Percentiles rank a stretch among this genome's conserved stretches.
phyloP scores from a whole-genome alignment of 92 coral and sea anemone species.

The Actinernus sp. region DNA sequence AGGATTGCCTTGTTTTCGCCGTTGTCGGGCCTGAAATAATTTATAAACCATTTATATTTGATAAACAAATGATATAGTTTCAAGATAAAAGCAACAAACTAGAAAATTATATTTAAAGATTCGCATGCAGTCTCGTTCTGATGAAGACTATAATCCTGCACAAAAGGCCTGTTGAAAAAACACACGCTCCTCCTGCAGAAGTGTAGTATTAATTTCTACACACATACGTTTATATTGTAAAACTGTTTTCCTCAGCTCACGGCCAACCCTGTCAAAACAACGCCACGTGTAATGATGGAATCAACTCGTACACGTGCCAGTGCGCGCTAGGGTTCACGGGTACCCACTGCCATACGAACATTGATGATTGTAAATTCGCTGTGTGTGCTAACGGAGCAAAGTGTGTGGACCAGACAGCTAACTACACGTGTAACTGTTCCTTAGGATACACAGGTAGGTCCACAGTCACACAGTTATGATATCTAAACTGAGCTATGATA shows the following conservation, averaged over 20 bases:
- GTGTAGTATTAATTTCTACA: no score
- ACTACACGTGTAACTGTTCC: conserved; percentile 81
- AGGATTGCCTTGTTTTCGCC: no score
- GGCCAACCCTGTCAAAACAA: conserved; percentile 50
- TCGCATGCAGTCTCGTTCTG: no score
- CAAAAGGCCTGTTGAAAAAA: no score
- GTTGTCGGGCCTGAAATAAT: no score
- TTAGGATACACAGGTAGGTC: conserved; percentile 66
- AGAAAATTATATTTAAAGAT: no score
- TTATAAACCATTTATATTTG: no score
- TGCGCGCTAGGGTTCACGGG: conserved; percentile 63
- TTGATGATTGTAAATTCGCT: conserved; percentile 60
- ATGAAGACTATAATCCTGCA: no score
- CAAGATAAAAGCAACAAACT: no score
- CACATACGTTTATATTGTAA: no score
- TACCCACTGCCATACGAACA: conserved; percentile 35
- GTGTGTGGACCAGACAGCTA: conserved; percentile 65
- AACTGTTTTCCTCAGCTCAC: background rate
- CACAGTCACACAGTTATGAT: background rate
- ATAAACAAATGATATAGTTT: no score
- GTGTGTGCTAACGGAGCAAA: conserved; percentile 64
- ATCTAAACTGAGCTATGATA: background rate
- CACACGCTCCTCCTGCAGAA: no score
- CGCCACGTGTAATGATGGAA: conserved; percentile 75
- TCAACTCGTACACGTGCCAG: conserved; percentile 53